phyloP scores from a whole-genome alignment of 2,113 vertebrate genomes.

The Paraplagusia blochii region DNA sequence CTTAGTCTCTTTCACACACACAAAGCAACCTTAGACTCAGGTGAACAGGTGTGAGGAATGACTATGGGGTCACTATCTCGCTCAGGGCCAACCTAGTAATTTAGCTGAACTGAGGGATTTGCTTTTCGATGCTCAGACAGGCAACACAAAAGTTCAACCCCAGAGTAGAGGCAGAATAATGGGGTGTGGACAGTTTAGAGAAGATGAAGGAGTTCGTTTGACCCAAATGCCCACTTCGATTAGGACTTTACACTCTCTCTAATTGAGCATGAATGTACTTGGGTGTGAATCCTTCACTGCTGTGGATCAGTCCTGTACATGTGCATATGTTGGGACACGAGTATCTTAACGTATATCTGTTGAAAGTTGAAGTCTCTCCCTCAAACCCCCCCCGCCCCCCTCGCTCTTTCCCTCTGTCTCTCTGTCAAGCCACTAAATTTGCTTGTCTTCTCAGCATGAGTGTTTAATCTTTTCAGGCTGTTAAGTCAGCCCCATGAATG shows the following conservation, averaged over 20 bases:
- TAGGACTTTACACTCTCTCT: slow-evolving; percentile 70
- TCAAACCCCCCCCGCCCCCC: slow-evolving; percentile 62
- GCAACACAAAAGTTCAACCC: slow-evolving; percentile 70
- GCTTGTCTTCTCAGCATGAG: slow-evolving; percentile 99
- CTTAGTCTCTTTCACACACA: slow-evolving; percentile 19
- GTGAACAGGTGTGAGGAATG: slow-evolving; percentile 73
- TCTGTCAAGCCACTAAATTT: slow-evolving; percentile 92
- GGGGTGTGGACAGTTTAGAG: slow-evolving; percentile 72
- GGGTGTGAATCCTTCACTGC: slow-evolving; percentile 44
- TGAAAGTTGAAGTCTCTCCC: slow-evolving; percentile 46
- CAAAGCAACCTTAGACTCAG: slow-evolving; percentile 48
- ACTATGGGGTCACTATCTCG: slow-evolving; percentile 76
- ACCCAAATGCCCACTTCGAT: slow-evolving; percentile 72
- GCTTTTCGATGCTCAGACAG: slow-evolving; percentile 67
- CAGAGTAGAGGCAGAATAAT: slow-evolving; percentile 68
- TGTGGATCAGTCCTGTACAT: slow-evolving; percentile 28
- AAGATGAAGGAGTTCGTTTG: slow-evolving; percentile 74
- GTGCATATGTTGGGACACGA: slow-evolving; percentile 47
- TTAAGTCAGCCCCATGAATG: slow-evolving; percentile 98
- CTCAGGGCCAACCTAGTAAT: slow-evolving; percentile 77
- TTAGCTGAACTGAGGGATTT: slow-evolving; percentile 72
- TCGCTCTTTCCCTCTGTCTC: slow-evolving; percentile 85
- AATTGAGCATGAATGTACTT: slow-evolving; percentile 70
- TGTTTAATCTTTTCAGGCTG: slow-evolving; percentile 99
- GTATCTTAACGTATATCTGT: slow-evolving; percentile 49